phyloP scores from a whole-genome alignment of 2,797 vertebrate genomes.

The Labroides dimidiatus region DNA sequence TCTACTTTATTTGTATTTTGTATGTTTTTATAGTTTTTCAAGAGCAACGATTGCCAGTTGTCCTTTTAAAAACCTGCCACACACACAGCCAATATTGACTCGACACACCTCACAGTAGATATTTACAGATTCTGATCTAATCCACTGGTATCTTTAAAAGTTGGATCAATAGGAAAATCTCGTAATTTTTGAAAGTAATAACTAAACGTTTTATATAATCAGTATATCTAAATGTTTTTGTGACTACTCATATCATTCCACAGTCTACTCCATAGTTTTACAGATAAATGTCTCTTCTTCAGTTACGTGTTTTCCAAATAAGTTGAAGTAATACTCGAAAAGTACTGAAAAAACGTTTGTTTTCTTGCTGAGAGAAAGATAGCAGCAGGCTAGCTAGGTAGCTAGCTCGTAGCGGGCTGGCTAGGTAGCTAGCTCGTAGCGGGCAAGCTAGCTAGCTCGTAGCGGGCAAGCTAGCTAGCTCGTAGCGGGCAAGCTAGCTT shows the following conservation, averaged over 20 bases:
- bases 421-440: too few species aligned
- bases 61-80: constrained; percentile 65
- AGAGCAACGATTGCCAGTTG: constrained; percentile 50
- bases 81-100: constrained; percentile 50
- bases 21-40: constrained; percentile 84
- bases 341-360: neutral
- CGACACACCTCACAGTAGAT: constrained; percentile 52
- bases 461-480: too few species aligned
- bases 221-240: constrained; percentile 75
- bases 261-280: constrained; percentile 50
- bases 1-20: constrained; percentile 81
- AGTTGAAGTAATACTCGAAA: constrained; percentile 14
- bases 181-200: constrained; percentile 67
- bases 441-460: too few species aligned
- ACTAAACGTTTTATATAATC: constrained; percentile 77
- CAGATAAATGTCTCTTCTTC: constrained; percentile 45
- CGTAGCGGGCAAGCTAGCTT: too few species aligned
- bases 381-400: too few species aligned
- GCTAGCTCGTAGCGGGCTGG: too few species aligned
- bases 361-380: constrained; percentile 11
- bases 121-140: constrained; percentile 65
- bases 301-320: constrained; percentile 10
- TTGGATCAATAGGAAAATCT: constrained; percentile 50
- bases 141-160: constrained; percentile 63
- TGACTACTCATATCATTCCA: constrained; percentile 62